Evolutionary conservation across 2,888 invertebrate species (phyloP), one percentile per base, ranked within the genome.

Genomic region (Dascillus cervinus): DNA sequence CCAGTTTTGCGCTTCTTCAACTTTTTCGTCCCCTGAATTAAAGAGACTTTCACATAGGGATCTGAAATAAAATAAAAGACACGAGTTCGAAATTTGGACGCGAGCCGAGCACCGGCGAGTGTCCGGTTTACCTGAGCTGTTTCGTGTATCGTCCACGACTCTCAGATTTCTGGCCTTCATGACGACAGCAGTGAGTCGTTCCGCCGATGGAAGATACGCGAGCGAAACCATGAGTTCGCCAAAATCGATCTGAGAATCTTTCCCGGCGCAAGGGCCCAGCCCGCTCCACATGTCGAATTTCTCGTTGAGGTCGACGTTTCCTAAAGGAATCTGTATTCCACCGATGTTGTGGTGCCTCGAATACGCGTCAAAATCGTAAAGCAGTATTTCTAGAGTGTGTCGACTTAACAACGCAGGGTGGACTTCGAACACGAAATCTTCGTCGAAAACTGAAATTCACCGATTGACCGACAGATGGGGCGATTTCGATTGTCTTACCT

Each of bases 381-480:
- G 50, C 3, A 78, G 56, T 28, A 80, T 65, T 56, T 80, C 79
- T 34, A 80, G 58, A 1, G 70, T 73, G 29, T 72, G 65, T 20
- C 69, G 66, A 4, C 65, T 62, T 29, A 77, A 58, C 2, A 68
- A 62, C 1, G 66, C 60, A 4, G 72, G 65, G n/a, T 62, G 58
- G 15, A 76, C 73, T 52, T 80, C 79, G 47, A 80, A 80, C 3
- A 77, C 73, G 44, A 80, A 79, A 47, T 78, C 75, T 51, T 80
- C 79, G 41, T 79, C 77, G 47, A 80, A 80, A 32, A 75, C 74
- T 75, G 49, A 2, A 56, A 41, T n/a, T n/a, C n/a, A n/a, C n/a
- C n/a, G n/a, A n/a, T n/a, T n/a, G n/a, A n/a, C n/a, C n/a, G n/a
- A n/a, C n/a, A n/a, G n/a, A n/a, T n/a, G n/a, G n/a, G 17, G 8